Conservation (phyloP, 1,140 invertebrate genomes). For the Drosophila rhopaloa region DNA sequence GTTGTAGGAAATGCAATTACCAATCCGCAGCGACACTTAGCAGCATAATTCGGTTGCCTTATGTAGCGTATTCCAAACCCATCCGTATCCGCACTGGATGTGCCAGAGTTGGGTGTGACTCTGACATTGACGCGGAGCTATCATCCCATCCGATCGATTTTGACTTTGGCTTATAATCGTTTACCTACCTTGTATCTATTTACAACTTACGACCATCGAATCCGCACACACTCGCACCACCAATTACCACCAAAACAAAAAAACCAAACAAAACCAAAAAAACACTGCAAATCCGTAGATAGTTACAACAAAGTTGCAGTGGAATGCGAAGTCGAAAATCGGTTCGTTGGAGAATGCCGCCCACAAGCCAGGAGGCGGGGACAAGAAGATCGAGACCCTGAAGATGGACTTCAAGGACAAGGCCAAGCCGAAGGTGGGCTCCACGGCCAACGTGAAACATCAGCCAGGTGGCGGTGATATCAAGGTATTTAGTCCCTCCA, state of each 20-base stretch:
- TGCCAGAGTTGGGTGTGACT: conserved; percentile 29
- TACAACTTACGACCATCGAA: conserved; percentile 41
- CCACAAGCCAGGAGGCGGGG: conserved; percentile 96
- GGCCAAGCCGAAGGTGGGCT: conserved; percentile 96
- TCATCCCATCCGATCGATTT: conserved; percentile 30
- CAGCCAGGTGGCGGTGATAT: conserved; percentile 92
- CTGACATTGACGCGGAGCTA: conserved; percentile 45
- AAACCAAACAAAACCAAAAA: neutral
- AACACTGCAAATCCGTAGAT: conserved; percentile 87
- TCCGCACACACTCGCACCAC: conserved; percentile 44
- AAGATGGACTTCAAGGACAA: conserved; percentile 96
- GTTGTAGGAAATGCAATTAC: conserved; percentile 75
- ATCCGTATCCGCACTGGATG: conserved; percentile 7
- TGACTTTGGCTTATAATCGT: conserved; percentile 56
- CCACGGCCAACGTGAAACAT: conserved; percentile 92
- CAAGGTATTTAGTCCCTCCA: conserved; percentile 89
- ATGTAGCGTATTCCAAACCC: conserved; percentile 42
- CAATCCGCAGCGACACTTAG: conserved; percentile 60
- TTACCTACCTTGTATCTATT: conserved; percentile 69
- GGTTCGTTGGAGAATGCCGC: conserved; percentile 97
- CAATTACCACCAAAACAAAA: conserved; percentile 12
- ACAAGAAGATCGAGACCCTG: conserved; percentile 95
- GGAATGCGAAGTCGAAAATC: conserved; percentile 97
- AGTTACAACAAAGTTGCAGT: conserved; percentile 93
- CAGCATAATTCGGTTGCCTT: conserved; percentile 62